phyloP scores from a whole-genome alignment of 2,797 vertebrate species.

The Propithecus perrieri region DNA sequence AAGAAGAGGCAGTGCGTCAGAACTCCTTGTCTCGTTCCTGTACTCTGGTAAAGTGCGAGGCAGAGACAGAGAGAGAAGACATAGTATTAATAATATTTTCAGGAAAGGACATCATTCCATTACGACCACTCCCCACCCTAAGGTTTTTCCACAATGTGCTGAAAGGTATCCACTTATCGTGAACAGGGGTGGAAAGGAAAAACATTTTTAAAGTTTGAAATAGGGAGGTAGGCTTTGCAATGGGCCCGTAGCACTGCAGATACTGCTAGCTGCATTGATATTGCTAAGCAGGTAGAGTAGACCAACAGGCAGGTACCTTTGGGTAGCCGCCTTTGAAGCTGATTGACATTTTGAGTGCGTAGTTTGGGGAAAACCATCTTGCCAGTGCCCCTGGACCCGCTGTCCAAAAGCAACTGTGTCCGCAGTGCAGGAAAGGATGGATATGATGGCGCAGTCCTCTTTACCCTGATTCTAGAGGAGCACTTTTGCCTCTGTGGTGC shows the following conservation, averaged over 20 bases:
- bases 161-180: neutral
- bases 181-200: neutral
- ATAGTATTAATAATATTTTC: neutral
- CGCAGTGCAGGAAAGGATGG: neutral
- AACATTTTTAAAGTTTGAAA: neutral
- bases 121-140: neutral
- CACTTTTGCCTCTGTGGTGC: accelerated
- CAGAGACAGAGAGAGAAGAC: neutral
- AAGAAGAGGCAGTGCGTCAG: neutral
- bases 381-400: too few relatives aligned
- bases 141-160: neutral
- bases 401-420: neutral
- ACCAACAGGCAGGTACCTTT: neutral
- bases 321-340: neutral
- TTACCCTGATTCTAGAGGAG: neutral
- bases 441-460: neutral
- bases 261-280: accelerated
- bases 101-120: neutral
- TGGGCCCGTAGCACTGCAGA: neutral
- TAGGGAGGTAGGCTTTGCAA: neutral
- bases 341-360: neutral
- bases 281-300: neutral
- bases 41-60: neutral
- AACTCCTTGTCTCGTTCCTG: neutral
- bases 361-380: neutral